Conservation (phyloP, 2,113 vertebrate genomes). For the Zapus hudsonius region DNA sequence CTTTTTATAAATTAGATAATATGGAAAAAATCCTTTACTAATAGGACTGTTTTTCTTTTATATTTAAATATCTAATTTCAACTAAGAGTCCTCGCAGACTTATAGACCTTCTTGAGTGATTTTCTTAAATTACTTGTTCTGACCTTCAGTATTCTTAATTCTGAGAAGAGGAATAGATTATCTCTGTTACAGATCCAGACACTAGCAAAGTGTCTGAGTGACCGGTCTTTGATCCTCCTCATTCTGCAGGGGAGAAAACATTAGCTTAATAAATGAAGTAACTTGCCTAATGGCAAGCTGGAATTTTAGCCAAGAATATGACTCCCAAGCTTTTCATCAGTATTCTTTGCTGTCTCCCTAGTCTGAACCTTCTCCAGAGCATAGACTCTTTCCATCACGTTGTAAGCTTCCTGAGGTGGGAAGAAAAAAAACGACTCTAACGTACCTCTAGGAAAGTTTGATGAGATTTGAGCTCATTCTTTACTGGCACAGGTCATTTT, state of each 20-base stretch:
- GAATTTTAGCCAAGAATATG: not conserved
- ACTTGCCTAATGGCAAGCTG: not conserved
- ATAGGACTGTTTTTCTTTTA: slow-evolving; percentile 11
- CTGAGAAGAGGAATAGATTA: not conserved
- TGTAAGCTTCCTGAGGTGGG: not conserved
- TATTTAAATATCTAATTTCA: not conserved
- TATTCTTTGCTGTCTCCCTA: not conserved
- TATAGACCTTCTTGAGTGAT: not conserved
- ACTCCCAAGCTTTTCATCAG: not conserved
- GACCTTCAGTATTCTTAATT: not conserved
- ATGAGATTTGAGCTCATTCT: slow-evolving; percentile 19
- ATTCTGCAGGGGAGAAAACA: slow-evolving; percentile 21
- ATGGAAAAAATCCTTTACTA: not conserved
- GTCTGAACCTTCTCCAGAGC: not conserved
- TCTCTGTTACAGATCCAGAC: not conserved
- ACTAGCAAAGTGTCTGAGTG: not conserved
- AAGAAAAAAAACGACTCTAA: not conserved
- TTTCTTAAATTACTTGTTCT: not conserved
- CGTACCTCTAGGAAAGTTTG: not conserved
- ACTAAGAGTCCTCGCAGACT: not conserved
- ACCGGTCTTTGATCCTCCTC: not conserved
- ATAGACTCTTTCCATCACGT: not conserved
- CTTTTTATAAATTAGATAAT: slow-evolving; percentile 25
- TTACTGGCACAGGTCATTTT: not conserved
- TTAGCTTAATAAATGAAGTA: not conserved